Evolutionary conservation across 2,113 vertebrate species (phyloP).

Genomic region (Dipodomys spectabilis): DNA sequence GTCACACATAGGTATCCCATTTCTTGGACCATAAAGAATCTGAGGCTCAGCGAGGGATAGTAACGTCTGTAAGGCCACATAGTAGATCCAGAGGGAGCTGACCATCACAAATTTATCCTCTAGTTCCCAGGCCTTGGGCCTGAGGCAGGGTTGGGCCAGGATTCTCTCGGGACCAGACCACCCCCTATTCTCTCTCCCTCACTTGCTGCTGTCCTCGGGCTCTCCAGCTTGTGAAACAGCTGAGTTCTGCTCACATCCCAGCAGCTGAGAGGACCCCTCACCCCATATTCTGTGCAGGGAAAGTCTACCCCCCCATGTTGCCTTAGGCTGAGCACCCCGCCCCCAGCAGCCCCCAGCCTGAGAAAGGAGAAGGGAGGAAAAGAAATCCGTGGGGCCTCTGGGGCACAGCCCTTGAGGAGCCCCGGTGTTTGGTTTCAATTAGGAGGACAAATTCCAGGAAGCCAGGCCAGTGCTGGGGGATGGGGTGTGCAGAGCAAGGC

Average conservation of each 20-base stretch:
- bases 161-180: background rate
- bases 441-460: constrained; percentile 84
- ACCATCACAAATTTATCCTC: background rate
- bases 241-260: background rate
- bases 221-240: background rate
- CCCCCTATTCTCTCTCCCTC: background rate
- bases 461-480: constrained; percentile 77
- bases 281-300: constrained; percentile 27
- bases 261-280: constrained; percentile 12
- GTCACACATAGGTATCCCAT: background rate
- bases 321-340: constrained; percentile 56
- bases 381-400: constrained; percentile 79
- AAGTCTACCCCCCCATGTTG: constrained; percentile 20
- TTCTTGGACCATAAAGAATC: background rate
- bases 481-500: constrained; percentile 52
- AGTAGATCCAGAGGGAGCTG: background rate
- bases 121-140: background rate
- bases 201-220: background rate
- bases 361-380: constrained; percentile 63
- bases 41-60: background rate
- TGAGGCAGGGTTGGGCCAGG: background rate
- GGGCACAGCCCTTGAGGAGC: constrained; percentile 81
- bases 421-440: constrained; percentile 84
- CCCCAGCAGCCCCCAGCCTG: constrained; percentile 61
- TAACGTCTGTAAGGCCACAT: background rate